These are phyloP conservation scores for Anguilla obscura DNA, from an alignment of 2,797 vertebrate species.

Conservation along the genomic window DNA sequence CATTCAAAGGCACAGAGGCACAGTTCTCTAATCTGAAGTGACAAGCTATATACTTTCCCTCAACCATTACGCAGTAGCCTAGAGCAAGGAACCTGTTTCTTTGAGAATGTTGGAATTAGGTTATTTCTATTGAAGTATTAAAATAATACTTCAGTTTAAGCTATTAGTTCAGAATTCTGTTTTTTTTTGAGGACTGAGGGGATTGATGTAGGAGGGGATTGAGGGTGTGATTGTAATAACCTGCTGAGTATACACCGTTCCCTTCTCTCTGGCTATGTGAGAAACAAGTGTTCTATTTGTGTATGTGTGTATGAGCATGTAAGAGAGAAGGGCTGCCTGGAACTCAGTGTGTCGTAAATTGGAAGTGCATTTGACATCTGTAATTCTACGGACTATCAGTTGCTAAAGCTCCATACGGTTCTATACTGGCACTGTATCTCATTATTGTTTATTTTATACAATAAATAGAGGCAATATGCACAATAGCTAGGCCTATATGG, in stretches of 20 bases:
- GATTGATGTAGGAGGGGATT: constrained; percentile 51
- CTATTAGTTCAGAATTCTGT: constrained; percentile 83
- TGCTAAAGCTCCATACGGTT: not conserved
- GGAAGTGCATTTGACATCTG: not conserved
- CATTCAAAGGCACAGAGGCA: constrained; percentile 88
- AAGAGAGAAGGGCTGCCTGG: not conserved
- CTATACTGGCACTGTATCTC: not conserved
- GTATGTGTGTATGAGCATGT: constrained; percentile 8
- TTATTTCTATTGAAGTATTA: constrained; percentile 99
- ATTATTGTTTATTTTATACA: constrained; percentile 6
- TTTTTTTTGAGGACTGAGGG: constrained; percentile 47
- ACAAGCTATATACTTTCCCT: constrained; percentile 95
- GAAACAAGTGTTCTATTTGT: constrained; percentile 1
- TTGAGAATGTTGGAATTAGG: constrained; percentile 97
- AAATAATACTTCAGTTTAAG: constrained; percentile 98
- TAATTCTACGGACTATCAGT: not conserved
- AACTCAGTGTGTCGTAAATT: not conserved
- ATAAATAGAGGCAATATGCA: not conserved
- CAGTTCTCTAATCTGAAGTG: constrained; percentile 95
- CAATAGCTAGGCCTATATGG: not conserved
- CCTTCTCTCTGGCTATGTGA: not conserved
- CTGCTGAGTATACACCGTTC: constrained; percentile 26
- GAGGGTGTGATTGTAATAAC: constrained; percentile 42
- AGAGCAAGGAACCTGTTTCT: constrained; percentile 88
- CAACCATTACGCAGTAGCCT: constrained; percentile 94